Evolutionary conservation across 2,888 invertebrate species (phyloP), one percentile per base, ranked within the genome.

Genomic region (Odontothrips loti): DNA sequence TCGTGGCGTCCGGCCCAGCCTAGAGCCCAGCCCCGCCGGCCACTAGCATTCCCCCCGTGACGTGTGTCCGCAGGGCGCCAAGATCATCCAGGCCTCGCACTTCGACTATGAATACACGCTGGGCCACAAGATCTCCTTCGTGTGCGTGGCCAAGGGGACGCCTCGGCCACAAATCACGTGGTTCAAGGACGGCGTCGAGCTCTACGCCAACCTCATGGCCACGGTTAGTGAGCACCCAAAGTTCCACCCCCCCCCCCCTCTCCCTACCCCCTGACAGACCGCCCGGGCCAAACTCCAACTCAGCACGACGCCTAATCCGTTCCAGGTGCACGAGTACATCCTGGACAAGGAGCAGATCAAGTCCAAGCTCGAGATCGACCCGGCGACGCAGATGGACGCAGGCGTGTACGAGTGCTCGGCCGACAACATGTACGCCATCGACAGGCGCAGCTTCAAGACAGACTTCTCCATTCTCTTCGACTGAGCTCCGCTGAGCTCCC

Each of bases 381-480:
- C 97, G 15, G 96, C 96, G 0, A 96, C 96, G 6, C 96, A 97
- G 89, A 96, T 96, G 96, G 96, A 97, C 87, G 96, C 96, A 17
- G 96, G 96, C n/a, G 93, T 95, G 27, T 97, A 96, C 87, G 96
- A 96, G 87, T 97, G 97, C 86, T 95, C 95, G 8, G 96, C 96
- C 0, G 96, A 96, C 88, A 97, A 96, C 86, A 96, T 95, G 94
- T 96, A 96, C 87, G 94, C 95, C 58, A 94, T 96, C 83, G 96
- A 97, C 87, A 90, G 95, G 83, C 91, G 96, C 86, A 95, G 95
- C 82, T 96, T 97, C 89, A 96, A 96, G 89, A 96, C 96, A 82
- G 96, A 96, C 88, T 96, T 96, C 90, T 94, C 95, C 84, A 95
- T 96, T 86, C 94, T 94, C 80, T 95, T 96, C 88, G 96, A 95